Percentiles rank a stretch among this genome's conserved stretches.
Conservation (phyloP, 2,113 vertebrate species). For the Phrynosoma blainvillii region DNA sequence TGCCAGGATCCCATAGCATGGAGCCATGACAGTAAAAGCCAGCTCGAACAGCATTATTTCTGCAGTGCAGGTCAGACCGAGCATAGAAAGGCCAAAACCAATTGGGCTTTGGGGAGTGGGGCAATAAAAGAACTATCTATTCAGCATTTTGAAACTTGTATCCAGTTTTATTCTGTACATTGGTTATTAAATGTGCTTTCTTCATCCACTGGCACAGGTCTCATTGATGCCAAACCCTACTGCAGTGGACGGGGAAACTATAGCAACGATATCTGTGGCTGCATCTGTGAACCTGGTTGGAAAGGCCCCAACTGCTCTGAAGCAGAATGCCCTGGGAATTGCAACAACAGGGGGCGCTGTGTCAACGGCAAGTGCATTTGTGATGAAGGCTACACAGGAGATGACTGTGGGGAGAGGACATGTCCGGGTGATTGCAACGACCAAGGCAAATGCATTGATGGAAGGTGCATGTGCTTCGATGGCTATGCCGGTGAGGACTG, state of each 20-base stretch:
- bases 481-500: constrained; percentile 89
- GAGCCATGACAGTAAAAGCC: too few relatives aligned
- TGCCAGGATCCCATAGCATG: too few relatives aligned
- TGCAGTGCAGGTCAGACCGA: too few relatives aligned
- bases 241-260: constrained; percentile 94
- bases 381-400: constrained; percentile 82
- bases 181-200: neutral
- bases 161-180: too few relatives aligned
- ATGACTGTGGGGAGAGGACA: constrained; percentile 86
- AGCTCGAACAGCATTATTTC: too few relatives aligned
- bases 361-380: constrained; percentile 84
- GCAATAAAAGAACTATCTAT: too few relatives aligned
- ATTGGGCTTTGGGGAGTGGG: too few relatives aligned
- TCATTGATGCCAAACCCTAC: constrained; percentile 87
- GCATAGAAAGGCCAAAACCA: too few relatives aligned
- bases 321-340: constrained; percentile 63
- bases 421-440: constrained; percentile 93
- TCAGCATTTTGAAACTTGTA: too few relatives aligned
- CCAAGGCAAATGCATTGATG: constrained; percentile 91
- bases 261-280: constrained; percentile 82
- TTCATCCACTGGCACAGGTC: constrained; percentile 73
- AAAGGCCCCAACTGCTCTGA: constrained; percentile 82
- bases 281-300: constrained; percentile 79
- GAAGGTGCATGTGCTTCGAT: constrained; percentile 90
- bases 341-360: constrained; percentile 71